These are phyloP conservation scores for Nyctereutes procyonoides DNA, from an alignment of 2,113 vertebrate species.

Conservation along the genomic window DNA sequence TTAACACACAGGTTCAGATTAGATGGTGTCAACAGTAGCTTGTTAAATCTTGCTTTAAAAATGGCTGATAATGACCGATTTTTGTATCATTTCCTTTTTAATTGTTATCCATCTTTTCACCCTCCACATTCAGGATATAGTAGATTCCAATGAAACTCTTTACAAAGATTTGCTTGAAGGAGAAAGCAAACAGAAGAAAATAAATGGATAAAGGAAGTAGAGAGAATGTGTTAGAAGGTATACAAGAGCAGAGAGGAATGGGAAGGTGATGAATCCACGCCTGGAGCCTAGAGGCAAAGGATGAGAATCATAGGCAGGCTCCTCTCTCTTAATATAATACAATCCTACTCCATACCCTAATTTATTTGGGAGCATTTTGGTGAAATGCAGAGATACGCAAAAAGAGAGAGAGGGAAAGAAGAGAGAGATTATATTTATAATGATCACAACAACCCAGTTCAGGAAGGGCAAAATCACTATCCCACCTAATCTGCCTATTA, in stretches of 20 bases:
- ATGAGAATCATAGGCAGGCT: neutral
- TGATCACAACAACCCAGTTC: neutral
- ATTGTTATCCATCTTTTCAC: neutral
- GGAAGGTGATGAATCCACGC: neutral
- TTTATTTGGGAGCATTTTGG: neutral
- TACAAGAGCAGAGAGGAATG: neutral
- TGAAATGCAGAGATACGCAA: constrained; percentile 28
- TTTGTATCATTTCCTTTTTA: neutral
- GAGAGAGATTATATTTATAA: neutral
- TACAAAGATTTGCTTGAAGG: neutral
- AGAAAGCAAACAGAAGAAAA: constrained; percentile 2
- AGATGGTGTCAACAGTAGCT: neutral
- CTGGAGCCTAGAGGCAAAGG: neutral
- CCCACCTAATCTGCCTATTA: neutral
- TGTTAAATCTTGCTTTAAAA: constrained; percentile 43
- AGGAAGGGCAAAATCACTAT: neutral
- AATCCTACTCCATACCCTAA: neutral
- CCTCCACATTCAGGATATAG: neutral
- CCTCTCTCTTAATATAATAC: neutral
- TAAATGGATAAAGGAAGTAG: neutral
- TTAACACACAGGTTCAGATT: neutral
- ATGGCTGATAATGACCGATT: neutral
- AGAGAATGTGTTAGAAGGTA: neutral
- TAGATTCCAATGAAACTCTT: constrained; percentile 23
- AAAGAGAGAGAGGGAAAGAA: neutral